Conservation (phyloP, 2,113 vertebrate species). For the Sisor rabdophorus region DNA sequence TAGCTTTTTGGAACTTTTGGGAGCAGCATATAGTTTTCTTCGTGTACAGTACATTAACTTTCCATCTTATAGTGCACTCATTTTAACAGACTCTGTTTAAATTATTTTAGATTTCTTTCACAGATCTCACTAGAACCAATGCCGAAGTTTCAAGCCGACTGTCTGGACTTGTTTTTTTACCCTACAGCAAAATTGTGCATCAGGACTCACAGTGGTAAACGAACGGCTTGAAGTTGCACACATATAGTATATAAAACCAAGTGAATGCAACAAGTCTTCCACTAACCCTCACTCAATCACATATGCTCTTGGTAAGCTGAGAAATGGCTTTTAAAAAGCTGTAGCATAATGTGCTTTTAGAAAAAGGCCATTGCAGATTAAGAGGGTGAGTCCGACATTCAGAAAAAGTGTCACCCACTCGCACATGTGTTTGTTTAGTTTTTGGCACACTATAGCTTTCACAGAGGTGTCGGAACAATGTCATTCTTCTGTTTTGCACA, state of each 20-base stretch:
- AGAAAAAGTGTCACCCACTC: constrained; percentile 28
- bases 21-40: constrained; percentile 23
- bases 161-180: neutral
- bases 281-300: constrained; percentile 33
- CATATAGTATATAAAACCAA: constrained; percentile 2
- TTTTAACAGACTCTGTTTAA: constrained; percentile 13
- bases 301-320: neutral
- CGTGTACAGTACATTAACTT: constrained; percentile 30
- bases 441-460: constrained; percentile 41
- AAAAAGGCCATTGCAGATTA: constrained; percentile 36
- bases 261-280: constrained; percentile 16
- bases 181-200: neutral
- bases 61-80: constrained; percentile 23
- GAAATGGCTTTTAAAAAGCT: constrained; percentile 32
- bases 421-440: constrained; percentile 48
- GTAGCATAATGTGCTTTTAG: constrained; percentile 19
- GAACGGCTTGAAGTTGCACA: neutral
- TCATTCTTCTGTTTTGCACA: constrained; percentile 38
- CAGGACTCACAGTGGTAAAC: neutral
- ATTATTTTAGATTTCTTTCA: neutral
- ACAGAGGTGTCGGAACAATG: constrained; percentile 43
- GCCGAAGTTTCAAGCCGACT: neutral
- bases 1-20: constrained; percentile 31
- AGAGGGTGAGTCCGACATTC: constrained; percentile 45
- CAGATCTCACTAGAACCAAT: neutral